Conservation (phyloP, 2,113 vertebrate species). For the Sclerurus mexicanus region DNA sequence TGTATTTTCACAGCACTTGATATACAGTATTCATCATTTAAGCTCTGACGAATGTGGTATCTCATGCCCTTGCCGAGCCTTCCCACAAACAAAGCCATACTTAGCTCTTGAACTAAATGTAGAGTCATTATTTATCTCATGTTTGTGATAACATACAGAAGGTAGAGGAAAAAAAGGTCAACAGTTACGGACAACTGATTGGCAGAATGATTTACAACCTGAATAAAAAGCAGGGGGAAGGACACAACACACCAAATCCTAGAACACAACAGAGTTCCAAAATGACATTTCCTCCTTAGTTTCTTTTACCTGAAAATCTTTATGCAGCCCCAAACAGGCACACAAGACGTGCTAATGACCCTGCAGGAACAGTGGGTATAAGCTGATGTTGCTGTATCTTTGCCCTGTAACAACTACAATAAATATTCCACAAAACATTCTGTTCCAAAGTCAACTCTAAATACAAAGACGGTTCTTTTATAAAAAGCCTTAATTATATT, state of each 20-base stretch:
- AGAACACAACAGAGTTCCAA: neutral
- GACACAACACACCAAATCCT: neutral
- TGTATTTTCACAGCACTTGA: neutral
- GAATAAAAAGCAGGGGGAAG: accelerated
- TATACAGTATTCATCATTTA: neutral
- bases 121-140: neutral
- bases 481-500: neutral
- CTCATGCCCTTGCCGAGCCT: neutral
- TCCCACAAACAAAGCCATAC: neutral
- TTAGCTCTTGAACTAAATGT: neutral
- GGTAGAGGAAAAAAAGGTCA: neutral
- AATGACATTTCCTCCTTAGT: neutral
- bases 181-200: neutral
- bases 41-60: neutral
- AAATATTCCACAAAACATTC: neutral
- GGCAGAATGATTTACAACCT: neutral
- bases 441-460: neutral
- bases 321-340: neutral
- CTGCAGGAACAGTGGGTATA: neutral
- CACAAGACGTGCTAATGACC: neutral
- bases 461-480: neutral
- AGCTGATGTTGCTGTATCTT: neutral
- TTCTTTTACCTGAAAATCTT: neutral
- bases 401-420: neutral
- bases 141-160: neutral